phyloP scores from a whole-genome alignment of 2,888 invertebrate species.

The Meta bourneti region DNA sequence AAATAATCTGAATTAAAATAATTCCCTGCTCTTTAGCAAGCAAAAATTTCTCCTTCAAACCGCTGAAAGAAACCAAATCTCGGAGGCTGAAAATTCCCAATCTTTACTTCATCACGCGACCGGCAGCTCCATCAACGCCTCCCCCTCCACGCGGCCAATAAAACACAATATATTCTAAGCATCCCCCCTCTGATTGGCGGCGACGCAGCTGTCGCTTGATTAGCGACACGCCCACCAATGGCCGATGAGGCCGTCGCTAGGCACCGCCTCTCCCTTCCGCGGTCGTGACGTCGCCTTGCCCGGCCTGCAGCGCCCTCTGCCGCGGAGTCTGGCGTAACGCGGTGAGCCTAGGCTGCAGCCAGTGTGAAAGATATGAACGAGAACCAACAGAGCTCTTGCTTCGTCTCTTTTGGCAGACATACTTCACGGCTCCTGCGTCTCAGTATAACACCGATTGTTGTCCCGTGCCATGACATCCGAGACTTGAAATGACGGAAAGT shows the following conservation, averaged over 20 bases:
- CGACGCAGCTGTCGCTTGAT: constrained; percentile 70
- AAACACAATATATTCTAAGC: constrained; percentile 9
- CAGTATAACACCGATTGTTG: neutral
- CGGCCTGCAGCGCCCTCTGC: constrained; percentile 61
- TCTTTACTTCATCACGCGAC: constrained; percentile 56
- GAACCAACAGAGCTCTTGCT: neutral
- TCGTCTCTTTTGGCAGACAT: no score
- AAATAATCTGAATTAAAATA: neutral
- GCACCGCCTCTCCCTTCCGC: constrained; percentile 34
- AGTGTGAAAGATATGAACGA: constrained; percentile 22
- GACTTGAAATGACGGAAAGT: neutral
- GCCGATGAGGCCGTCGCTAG: constrained; percentile 42
- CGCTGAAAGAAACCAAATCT: neutral
- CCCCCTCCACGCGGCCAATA: constrained; percentile 32
- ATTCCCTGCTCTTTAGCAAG: neutral
- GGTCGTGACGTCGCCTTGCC: constrained; percentile 17
- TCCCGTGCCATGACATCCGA: no score
- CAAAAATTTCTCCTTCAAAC: neutral
- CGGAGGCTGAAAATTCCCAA: constrained; percentile 19
- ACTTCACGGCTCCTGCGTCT: neutral
- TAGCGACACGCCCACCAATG: constrained; percentile 74
- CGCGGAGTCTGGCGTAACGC: constrained; percentile 3
- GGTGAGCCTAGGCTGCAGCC: neutral
- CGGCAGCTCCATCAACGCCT: constrained; percentile 43
- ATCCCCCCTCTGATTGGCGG: constrained; percentile 36